Evolutionary conservation across 2,888 invertebrate species (phyloP).

Genomic region (Sipha maydis): DNA sequence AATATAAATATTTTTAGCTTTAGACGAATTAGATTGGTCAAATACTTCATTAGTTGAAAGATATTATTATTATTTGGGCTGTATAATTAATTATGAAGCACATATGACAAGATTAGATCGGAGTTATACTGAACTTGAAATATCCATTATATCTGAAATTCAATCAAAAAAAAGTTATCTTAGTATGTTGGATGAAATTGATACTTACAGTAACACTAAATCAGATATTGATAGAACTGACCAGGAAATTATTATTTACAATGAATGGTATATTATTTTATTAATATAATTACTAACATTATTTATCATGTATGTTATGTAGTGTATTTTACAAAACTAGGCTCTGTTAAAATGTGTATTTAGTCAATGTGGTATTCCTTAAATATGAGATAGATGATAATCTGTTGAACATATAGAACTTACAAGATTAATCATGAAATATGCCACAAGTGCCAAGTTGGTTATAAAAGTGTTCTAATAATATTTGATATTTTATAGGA

Average conservation of each 20-base stretch:
- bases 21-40: not conserved
- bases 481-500: conserved; percentile 25
- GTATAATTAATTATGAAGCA: not conserved
- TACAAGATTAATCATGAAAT: not conserved
- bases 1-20: not conserved
- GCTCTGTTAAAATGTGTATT: too few relatives aligned
- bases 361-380: too few relatives aligned
- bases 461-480: not conserved
- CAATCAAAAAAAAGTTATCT: conserved; percentile 10
- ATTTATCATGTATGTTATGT: not conserved
- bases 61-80: conserved; percentile 24
- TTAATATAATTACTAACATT: not conserved
- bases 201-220: not conserved
- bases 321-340: not conserved
- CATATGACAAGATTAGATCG: not conserved
- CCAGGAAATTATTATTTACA: not conserved
- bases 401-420: not conserved
- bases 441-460: not conserved
- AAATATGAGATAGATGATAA: too few relatives aligned
- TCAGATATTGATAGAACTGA: not conserved
- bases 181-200: not conserved
- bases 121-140: not conserved
- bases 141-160: conserved; percentile 24
- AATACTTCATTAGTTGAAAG: conserved; percentile 30
- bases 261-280: conserved; percentile 3